phyloP scores from a whole-genome alignment of 2,797 vertebrate species.

The Brachyalestes nurse region DNA sequence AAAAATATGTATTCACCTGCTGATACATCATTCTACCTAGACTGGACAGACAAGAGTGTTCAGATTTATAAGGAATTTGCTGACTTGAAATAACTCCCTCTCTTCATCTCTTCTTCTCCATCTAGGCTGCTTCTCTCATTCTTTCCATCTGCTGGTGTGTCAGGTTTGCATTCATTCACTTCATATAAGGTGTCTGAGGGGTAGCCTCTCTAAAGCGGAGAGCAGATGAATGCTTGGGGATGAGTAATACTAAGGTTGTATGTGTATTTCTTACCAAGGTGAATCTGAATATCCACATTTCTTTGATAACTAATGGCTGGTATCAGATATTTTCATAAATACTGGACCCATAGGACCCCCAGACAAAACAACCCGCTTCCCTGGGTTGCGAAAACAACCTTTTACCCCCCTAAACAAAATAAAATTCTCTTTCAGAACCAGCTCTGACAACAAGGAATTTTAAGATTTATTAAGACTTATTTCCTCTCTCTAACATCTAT shows the following conservation, averaged over 20 bases:
- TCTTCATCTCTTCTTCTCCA: constrained; percentile 11
- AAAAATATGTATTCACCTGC: not conserved
- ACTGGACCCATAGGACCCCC: no score
- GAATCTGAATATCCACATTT: constrained; percentile 4
- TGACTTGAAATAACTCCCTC: constrained; percentile 3
- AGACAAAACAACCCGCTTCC: no score
- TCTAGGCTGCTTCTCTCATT: not conserved
- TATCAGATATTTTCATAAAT: not conserved
- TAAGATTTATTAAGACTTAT: not conserved
- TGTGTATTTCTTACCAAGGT: constrained; percentile 24
- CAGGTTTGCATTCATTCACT: not conserved
- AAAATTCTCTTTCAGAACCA: no score
- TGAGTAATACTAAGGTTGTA: constrained; percentile 46
- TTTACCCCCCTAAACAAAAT: no score
- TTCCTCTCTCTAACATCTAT: not conserved
- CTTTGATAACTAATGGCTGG: not conserved
- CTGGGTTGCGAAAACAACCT: no score
- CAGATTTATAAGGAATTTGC: constrained; percentile 5
- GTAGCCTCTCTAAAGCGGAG: constrained; percentile 21
- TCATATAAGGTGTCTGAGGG: constrained; percentile 44
- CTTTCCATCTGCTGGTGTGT: constrained; percentile 11
- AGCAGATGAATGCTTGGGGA: constrained; percentile 6
- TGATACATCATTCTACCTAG: constrained; percentile 6
- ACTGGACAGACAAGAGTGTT: not conserved
- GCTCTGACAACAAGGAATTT: no score